phyloP scores from a whole-genome alignment of 2,797 vertebrate species.

The Rhadinocentrus ornatus region DNA sequence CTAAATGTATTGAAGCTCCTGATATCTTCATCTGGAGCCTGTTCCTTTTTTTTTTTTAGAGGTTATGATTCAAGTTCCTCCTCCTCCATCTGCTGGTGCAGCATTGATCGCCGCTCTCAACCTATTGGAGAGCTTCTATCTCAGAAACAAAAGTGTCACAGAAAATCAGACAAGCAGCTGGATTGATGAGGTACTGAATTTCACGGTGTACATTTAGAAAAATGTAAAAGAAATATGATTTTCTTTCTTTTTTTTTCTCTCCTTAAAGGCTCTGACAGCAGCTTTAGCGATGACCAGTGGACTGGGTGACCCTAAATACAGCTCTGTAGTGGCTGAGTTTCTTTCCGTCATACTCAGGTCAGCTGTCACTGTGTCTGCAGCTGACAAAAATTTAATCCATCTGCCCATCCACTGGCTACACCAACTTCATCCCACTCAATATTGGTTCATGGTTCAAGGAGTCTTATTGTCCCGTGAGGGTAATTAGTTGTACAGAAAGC shows the following conservation, averaged over 20 bases:
- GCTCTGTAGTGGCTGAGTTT: conserved; percentile 75
- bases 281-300: conserved; percentile 81
- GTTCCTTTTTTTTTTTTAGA: conserved; percentile 73
- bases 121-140: conserved; percentile 85
- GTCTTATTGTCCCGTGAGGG: too few species aligned
- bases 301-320: conserved; percentile 82
- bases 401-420: background rate
- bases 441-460: too few species aligned
- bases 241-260: background rate
- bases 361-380: background rate
- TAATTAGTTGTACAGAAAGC: too few species aligned
- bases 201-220: background rate
- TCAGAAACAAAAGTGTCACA: conserved; percentile 73
- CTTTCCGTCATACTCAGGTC: conserved; percentile 87
- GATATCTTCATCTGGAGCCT: background rate
- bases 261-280: conserved; percentile 83
- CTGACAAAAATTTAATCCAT: background rate
- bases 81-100: conserved; percentile 86
- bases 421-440: background rate
- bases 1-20: too few species aligned
- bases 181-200: conserved; percentile 61
- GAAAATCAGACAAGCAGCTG: conserved; percentile 76
- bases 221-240: background rate
- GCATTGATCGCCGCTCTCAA: conserved; percentile 86
- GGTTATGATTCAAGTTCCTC: conserved; percentile 85